Percentiles rank a stretch among this genome's conserved stretches.
phyloP scores from a whole-genome alignment of 2,113 vertebrate species.

The Ochotona princeps region DNA sequence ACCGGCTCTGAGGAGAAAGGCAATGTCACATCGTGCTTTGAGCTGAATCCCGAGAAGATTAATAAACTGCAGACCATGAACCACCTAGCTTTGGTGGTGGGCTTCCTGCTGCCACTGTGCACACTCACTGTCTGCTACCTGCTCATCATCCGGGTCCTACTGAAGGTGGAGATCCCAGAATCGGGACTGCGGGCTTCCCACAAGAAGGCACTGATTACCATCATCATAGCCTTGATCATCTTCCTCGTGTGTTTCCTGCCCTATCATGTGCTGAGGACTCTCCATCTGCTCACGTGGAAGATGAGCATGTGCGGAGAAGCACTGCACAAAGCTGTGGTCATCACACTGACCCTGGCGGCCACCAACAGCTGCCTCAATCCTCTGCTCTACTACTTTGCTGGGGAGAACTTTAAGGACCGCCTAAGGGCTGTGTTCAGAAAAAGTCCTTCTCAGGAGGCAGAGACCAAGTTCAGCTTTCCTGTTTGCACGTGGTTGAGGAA shows the following conservation, averaged over 20 bases:
- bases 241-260: constrained; percentile 89
- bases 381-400: constrained; percentile 88
- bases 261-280: constrained; percentile 85
- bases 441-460: background rate
- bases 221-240: constrained; percentile 84
- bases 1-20: background rate
- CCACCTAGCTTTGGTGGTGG: constrained; percentile 77
- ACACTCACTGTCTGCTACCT: constrained; percentile 85
- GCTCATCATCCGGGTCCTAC: constrained; percentile 82
- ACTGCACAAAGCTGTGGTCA: constrained; percentile 80
- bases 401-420: constrained; percentile 87
- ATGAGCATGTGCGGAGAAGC: fast-evolving
- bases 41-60: constrained; percentile 62
- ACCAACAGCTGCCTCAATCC: constrained; percentile 88
- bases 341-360: constrained; percentile 84
- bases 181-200: constrained; percentile 29
- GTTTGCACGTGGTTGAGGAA: constrained; percentile 14
- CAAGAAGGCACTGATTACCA: constrained; percentile 84
- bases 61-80: constrained; percentile 79
- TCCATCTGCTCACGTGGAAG: constrained; percentile 70
- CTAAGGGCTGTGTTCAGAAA: constrained; percentile 66
- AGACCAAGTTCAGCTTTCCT: constrained; percentile 8
- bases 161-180: constrained; percentile 60
- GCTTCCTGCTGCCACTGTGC: constrained; percentile 86
- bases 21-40: constrained; percentile 79